Evolutionary conservation across 1,140 invertebrate genomes (phyloP).

Genomic region (Atta colombica): DNA sequence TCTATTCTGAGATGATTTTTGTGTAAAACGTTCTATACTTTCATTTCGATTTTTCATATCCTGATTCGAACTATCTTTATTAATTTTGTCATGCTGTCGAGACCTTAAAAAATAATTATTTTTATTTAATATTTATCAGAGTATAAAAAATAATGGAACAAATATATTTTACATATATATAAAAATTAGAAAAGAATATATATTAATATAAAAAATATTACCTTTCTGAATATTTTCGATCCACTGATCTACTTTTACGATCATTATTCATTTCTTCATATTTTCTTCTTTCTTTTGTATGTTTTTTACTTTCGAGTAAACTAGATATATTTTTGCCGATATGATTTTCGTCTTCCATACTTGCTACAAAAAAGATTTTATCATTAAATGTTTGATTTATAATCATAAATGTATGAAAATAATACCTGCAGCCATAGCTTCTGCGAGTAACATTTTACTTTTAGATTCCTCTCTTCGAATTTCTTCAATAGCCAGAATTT

Average conservation of each 20-base stretch:
- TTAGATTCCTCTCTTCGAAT: slow-evolving; percentile 84
- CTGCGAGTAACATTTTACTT: slow-evolving; percentile 81
- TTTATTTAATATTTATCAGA: slow-evolving; percentile 48
- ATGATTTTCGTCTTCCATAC: slow-evolving; percentile 68
- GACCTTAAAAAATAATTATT: slow-evolving; percentile 36
- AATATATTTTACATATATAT: not conserved
- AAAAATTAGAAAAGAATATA: not conserved
- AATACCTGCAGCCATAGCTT: slow-evolving; percentile 79
- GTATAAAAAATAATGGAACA: not conserved
- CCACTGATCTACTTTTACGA: slow-evolving; percentile 52
- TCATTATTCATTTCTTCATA: slow-evolving; percentile 38
- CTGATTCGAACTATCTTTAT: slow-evolving; percentile 60
- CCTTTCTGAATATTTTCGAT: slow-evolving; percentile 71
- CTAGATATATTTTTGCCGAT: slow-evolving; percentile 51
- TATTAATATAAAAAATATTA: slow-evolving; percentile 31
- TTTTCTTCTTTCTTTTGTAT: slow-evolving; percentile 51
- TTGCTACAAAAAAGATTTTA: slow-evolving; percentile 63
- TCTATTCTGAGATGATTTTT: slow-evolving; percentile 71
- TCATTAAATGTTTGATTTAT: slow-evolving; percentile 30
- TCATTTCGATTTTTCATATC: slow-evolving; percentile 63
- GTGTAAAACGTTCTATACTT: slow-evolving; percentile 72
- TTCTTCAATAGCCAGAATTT: slow-evolving; percentile 85
- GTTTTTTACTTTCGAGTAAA: slow-evolving; percentile 59
- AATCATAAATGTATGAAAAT: not conserved
- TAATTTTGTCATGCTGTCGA: slow-evolving; percentile 68